Conservation (phyloP, 2,888 invertebrate genomes). For the Agrochola circellaris region DNA sequence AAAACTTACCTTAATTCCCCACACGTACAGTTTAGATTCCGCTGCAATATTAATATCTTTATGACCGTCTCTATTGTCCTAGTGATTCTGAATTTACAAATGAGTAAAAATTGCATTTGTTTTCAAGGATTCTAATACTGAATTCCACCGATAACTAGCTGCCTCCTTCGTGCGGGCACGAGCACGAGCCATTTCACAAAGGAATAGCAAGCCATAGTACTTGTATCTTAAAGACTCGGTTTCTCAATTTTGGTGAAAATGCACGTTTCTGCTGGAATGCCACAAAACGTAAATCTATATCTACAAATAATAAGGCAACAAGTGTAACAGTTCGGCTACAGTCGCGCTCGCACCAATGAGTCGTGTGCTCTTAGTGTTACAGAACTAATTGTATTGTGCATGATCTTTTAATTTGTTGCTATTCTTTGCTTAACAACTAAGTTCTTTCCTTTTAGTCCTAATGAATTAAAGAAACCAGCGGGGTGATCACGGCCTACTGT, state of each 20-base stretch:
- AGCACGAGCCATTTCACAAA: no score
- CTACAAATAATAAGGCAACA: no score
- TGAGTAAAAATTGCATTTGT: neutral
- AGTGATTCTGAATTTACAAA: neutral
- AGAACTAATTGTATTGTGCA: slow-evolving; percentile 21
- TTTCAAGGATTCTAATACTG: neutral
- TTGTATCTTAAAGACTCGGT: neutral
- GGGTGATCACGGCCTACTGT: no score
- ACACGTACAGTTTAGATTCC: neutral
- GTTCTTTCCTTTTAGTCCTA: neutral
- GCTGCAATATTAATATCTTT: neutral
- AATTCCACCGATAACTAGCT: neutral
- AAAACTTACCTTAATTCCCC: neutral
- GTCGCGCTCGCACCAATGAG: no score
- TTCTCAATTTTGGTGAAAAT: neutral
- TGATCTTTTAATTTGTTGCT: slow-evolving; percentile 15
- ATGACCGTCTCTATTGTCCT: neutral
- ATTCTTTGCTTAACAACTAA: slow-evolving; percentile 4
- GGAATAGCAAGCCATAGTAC: neutral
- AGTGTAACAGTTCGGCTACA: neutral
- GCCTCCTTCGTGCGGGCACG: neutral
- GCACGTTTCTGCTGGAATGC: neutral
- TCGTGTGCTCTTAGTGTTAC: neutral
- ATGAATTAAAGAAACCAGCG: neutral
- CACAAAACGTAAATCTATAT: neutral